Evolutionary conservation across 35 echinoderm and acorn worm genomes (phyloP).

Genomic region (Apostichopus japonicus): DNA sequence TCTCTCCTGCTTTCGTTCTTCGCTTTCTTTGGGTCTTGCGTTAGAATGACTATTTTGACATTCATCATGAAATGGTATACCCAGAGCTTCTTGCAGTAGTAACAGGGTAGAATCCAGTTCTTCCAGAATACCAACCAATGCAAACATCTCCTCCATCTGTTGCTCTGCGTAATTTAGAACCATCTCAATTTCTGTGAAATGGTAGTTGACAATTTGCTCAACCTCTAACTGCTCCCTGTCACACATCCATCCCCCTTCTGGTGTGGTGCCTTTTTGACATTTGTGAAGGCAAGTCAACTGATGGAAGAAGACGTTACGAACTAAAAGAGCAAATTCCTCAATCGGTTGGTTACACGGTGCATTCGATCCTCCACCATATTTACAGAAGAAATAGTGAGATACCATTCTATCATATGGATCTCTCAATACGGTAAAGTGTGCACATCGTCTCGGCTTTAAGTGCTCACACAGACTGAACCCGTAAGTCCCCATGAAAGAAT

Average conservation of each 20-base stretch:
- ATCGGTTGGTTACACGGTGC: constrained; percentile 23
- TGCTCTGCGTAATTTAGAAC: constrained; percentile 8
- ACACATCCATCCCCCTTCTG: background rate
- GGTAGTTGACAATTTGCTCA: background rate
- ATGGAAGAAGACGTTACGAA: constrained; percentile 20
- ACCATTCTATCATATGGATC: constrained; percentile 28
- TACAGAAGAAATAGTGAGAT: constrained; percentile 42
- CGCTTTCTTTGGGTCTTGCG: background rate
- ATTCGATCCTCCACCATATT: constrained; percentile 28
- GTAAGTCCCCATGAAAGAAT: constrained; percentile 24
- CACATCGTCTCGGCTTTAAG: background rate
- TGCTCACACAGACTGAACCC: constrained; percentile 11
- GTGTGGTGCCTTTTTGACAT: background rate
- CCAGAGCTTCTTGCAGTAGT: constrained; percentile 31
- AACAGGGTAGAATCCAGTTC: constrained; percentile 8
- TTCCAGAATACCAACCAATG: constrained; percentile 3
- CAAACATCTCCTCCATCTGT: constrained; percentile 34
- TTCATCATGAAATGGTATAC: constrained; percentile 6
- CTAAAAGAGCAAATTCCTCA: constrained; percentile 21
- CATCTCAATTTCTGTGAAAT: background rate
- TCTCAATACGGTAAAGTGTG: constrained; percentile 16
- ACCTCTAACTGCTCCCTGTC: constrained; percentile 21
- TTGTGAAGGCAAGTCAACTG: constrained; percentile 22
- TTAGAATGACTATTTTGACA: constrained; percentile 10
- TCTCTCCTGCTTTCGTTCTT: constrained; percentile 2